Evolutionary conservation across 2,888 invertebrate genomes (phyloP), one percentile per base, ranked within the genome.

Genomic region (Polyommatus iphigenia): DNA sequence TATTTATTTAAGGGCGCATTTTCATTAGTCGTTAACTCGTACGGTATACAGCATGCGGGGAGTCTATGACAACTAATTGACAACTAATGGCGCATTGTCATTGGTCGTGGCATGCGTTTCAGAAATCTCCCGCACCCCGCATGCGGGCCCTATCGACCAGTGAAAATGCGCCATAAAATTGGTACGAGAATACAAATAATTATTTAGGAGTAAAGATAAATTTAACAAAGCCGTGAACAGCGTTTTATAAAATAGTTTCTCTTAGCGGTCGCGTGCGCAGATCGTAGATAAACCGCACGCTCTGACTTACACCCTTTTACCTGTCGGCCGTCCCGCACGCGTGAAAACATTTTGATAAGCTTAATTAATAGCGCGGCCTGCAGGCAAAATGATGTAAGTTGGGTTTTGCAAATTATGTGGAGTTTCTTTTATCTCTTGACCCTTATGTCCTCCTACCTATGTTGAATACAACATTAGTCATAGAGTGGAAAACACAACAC

Each of bases 201-300:
- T 32, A 6, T 29, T 29, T 29, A 67, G 24, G 24, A 62, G 24
- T 6, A 62, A 24, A 24, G 62, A 62, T 59, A 67, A 13, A 67
- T 15, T 32, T 15, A 29, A 67, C 67, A 67, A 18, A 67, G 29
- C 67, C 29, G 29, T 29, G 15, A 29, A 67, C 67, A 67, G 32
- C 18, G 10, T 67, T 15, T 15, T 32, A 67, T 67, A 32, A 29
- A 15, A 67, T 29, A 67, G 29, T 20, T 32, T 29, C 29, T 50
- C 76, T 54, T 41, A 20, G 76, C 76, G 71, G 84, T 83, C 84
- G 85, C 85, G 84, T 84, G 85, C 85, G 85, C 84, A 83, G 84
- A 82, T 83, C 83, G 80, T 80, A 79, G 83, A 83, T 83, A 83
- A 80, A 78, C 78, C 80, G 82, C 83, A 82, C 82, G 83, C 82